phyloP scores from a whole-genome alignment of 2,888 invertebrate species.

The Automeris io region DNA sequence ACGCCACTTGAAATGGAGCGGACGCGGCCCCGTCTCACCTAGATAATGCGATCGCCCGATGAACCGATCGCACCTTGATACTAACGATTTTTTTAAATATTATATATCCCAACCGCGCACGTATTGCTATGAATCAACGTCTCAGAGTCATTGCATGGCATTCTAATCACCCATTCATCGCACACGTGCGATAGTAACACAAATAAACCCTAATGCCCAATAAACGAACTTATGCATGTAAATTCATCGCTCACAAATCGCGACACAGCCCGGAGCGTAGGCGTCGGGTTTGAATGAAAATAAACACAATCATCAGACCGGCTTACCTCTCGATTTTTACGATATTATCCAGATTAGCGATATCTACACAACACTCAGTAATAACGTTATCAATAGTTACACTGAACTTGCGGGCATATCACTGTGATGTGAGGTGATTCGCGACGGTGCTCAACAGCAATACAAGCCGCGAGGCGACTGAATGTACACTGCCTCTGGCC shows the following conservation, averaged over 20 bases:
- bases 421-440: conserved; percentile 36
- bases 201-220: conserved; percentile 61
- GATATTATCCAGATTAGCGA: conserved; percentile 72
- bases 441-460: conserved; percentile 36
- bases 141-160: conserved; percentile 32
- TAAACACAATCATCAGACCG: conserved; percentile 43
- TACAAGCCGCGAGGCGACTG: conserved; percentile 41
- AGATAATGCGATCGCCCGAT: conserved; percentile 52
- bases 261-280: conserved; percentile 66
- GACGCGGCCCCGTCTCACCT: conserved; percentile 58
- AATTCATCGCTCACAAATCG: conserved; percentile 74
- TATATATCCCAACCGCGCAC: conserved; percentile 20
- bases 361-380: conserved; percentile 51
- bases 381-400: conserved; percentile 44
- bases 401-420: conserved; percentile 59
- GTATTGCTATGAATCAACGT: conserved; percentile 38
- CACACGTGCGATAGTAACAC: conserved; percentile 65
- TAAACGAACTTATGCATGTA: conserved; percentile 74
- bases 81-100: conserved; percentile 24
- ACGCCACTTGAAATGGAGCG: conserved; percentile 68
- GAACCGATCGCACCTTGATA: conserved; percentile 27
- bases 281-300: conserved; percentile 69
- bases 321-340: conserved; percentile 71
- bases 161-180: conserved; percentile 64
- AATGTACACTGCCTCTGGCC: conserved; percentile 42